Evolutionary conservation across 2,888 invertebrate genomes (phyloP).

Genomic region (Agrenia bidenticulata): DNA sequence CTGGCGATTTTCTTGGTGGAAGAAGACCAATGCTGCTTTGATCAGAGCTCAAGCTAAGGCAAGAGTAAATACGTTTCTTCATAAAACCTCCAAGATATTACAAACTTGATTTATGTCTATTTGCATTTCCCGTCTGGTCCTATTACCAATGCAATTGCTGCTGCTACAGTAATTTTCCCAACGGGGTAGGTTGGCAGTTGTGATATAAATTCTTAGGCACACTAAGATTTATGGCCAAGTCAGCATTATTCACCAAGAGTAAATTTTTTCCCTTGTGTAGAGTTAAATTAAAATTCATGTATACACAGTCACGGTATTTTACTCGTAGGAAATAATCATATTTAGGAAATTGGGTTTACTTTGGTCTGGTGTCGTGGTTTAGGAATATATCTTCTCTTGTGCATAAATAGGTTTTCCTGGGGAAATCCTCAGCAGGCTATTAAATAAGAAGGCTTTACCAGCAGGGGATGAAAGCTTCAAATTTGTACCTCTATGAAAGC

Average conservation of each 20-base stretch:
- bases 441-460: no score
- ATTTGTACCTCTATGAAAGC: no score
- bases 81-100: background rate
- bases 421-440: no score
- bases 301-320: background rate
- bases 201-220: background rate
- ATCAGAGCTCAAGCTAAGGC: no score
- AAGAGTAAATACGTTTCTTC: background rate
- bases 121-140: slow-evolving; percentile 1
- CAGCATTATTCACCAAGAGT: background rate
- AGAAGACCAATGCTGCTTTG: no score
- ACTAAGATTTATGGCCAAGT: slow-evolving; percentile 1
- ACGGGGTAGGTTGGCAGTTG: background rate
- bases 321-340: background rate
- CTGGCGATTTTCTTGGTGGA: background rate
- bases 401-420: no score
- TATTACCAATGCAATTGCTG: background rate
- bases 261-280: background rate
- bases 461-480: no score
- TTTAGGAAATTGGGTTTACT: background rate
- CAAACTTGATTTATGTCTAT: slow-evolving; percentile 4
- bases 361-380: background rate
- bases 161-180: background rate
- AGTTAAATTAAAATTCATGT: slow-evolving; percentile 9
- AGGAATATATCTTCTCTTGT: background rate